phyloP scores from a whole-genome alignment of 2,888 invertebrate genomes.

The Pheosia tremula region DNA sequence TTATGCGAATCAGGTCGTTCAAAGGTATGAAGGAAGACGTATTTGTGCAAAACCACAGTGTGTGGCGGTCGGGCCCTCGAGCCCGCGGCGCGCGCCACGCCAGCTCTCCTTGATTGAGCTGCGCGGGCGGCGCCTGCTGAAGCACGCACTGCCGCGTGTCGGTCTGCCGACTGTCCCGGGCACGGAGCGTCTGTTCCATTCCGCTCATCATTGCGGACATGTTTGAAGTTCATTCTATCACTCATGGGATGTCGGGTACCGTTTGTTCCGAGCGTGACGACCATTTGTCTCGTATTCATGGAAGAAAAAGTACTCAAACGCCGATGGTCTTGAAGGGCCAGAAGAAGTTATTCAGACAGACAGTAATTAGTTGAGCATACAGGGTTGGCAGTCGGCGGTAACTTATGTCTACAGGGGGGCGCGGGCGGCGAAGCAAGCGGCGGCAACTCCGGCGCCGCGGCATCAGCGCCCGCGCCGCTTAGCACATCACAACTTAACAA shows the following conservation, averaged over 20 bases:
- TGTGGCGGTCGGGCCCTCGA: conserved; percentile 57
- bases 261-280: conserved; percentile 46
- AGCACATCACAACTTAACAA: conserved; percentile 87
- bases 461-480: conserved; percentile 75
- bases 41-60: conserved; percentile 60
- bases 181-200: conserved; percentile 50
- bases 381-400: conserved; percentile 77
- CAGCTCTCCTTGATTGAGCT: conserved; percentile 8
- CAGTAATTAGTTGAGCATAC: conserved; percentile 73
- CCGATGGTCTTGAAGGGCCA: conserved; percentile 56
- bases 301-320: conserved; percentile 59
- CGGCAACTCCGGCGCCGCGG: conserved; percentile 74
- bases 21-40: conserved; percentile 83
- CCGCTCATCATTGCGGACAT: conserved; percentile 41
- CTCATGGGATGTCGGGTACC: conserved; percentile 42
- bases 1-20: conserved; percentile 76
- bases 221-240: conserved; percentile 25
- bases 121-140: conserved; percentile 47
- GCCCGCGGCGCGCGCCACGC: conserved; percentile 37
- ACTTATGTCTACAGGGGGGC: conserved; percentile 80
- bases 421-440: conserved; percentile 76
- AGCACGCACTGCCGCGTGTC: conserved; percentile 61
- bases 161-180: conserved; percentile 45
- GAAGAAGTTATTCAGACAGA: conserved; percentile 66
- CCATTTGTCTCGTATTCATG: conserved; percentile 44